These are phyloP conservation scores for Engystomops pustulosus DNA, from an alignment of 2,113 vertebrate genomes.

Conservation along the genomic window DNA sequence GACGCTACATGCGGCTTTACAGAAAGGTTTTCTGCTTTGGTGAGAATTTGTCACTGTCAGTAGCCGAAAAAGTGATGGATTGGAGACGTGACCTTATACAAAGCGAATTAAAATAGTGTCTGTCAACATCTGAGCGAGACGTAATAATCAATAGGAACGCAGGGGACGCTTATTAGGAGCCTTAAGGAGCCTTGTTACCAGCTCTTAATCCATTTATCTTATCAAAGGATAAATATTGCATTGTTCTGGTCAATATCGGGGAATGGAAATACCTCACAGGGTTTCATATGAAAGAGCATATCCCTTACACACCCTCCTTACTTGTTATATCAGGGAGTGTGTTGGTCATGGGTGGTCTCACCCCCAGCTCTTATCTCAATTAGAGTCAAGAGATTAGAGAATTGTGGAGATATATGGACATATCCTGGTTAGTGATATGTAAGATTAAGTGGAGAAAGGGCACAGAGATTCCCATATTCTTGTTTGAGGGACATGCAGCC, in stretches of 20 bases:
- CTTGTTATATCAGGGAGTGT: neutral
- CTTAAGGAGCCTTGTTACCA: slow-evolving; percentile 5
- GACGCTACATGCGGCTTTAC: slow-evolving; percentile 26
- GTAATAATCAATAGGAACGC: slow-evolving; percentile 32
- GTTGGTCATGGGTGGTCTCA: neutral
- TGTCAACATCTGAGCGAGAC: slow-evolving; percentile 42
- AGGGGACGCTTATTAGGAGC: slow-evolving; percentile 34
- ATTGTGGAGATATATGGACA: neutral
- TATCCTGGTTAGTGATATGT: neutral
- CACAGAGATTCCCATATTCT: neutral
- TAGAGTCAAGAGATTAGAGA: neutral
- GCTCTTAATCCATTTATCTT: slow-evolving; percentile 35
- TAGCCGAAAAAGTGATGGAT: slow-evolving; percentile 33
- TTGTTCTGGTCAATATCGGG: neutral
- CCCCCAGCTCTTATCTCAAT: neutral
- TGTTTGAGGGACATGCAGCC: neutral
- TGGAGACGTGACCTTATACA: slow-evolving; percentile 52
- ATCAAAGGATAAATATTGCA: neutral
- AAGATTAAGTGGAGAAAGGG: neutral
- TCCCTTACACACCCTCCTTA: too few species aligned
- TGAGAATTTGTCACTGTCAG: slow-evolving; percentile 51
- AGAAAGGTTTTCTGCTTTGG: slow-evolving; percentile 40
- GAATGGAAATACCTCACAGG: neutral
- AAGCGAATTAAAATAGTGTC: slow-evolving; percentile 49
- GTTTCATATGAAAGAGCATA: too few species aligned